Evolutionary conservation across 2,113 vertebrate species (phyloP).

Genomic region (Anser cygnoides): DNA sequence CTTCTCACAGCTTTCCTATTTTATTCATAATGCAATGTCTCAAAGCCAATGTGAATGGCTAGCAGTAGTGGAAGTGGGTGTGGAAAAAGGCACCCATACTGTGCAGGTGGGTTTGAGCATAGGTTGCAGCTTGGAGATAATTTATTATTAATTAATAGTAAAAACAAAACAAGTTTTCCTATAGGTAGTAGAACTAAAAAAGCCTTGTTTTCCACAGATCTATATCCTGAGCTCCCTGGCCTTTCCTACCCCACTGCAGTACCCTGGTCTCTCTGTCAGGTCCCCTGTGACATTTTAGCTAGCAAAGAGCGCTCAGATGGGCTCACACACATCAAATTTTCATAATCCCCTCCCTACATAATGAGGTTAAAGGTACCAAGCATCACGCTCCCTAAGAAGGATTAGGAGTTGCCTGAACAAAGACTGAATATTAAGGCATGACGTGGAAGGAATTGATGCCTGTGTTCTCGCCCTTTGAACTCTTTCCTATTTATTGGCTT

Average conservation of each 20-base stretch:
- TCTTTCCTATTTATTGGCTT: background rate
- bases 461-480: background rate
- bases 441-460: background rate
- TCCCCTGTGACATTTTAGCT: background rate
- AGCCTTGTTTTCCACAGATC: background rate
- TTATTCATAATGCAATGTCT: background rate
- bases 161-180: background rate
- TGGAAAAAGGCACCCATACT: background rate
- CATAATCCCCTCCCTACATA: background rate
- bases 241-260: background rate
- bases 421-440: background rate
- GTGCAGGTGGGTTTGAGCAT: background rate
- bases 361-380: background rate
- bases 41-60: background rate
- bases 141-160: constrained; percentile 3
- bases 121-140: background rate
- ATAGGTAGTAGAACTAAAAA: background rate
- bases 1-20: background rate
- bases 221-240: background rate
- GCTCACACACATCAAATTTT: background rate
- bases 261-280: background rate
- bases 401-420: background rate
- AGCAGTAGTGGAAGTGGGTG: background rate
- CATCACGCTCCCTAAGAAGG: background rate
- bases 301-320: background rate